Conservation (phyloP, 2,113 vertebrate species). For the Mustela nigripes region DNA sequence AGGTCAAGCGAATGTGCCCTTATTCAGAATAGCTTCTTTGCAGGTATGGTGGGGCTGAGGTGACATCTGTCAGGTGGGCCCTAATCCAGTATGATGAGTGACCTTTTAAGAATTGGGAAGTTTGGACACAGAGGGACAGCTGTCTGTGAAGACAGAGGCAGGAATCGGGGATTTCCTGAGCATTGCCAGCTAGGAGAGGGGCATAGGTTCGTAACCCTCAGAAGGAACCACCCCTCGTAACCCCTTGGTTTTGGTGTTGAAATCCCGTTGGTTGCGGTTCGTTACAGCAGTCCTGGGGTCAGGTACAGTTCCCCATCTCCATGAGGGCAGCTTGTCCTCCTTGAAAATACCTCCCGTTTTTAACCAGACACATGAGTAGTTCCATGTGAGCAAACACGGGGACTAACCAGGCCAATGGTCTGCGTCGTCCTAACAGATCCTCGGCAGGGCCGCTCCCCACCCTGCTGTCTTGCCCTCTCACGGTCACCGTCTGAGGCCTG, state of each 20-base stretch:
- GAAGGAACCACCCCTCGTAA: background rate
- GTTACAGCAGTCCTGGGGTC: background rate
- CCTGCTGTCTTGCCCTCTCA: background rate
- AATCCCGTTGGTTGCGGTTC: background rate
- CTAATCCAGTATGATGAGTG: background rate
- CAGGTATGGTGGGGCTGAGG: background rate
- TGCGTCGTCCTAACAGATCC: rapidly evolving
- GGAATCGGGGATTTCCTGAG: background rate
- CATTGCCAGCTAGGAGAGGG: background rate
- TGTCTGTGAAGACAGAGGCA: background rate
- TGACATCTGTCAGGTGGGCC: background rate
- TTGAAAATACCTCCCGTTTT: background rate
- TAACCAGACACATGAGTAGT: background rate
- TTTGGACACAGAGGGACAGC: background rate
- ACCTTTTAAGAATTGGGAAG: background rate
- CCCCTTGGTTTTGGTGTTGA: background rate
- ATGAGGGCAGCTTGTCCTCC: background rate
- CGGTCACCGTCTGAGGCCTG: rapidly evolving
- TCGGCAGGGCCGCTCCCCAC: background rate
- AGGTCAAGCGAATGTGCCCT: background rate
- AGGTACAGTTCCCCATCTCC: background rate
- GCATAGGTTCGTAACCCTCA: background rate
- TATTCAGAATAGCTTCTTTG: background rate
- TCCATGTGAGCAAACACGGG: background rate
- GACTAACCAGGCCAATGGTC: no score